These are phyloP conservation scores for Bagarius yarrelli DNA, from an alignment of 2,113 vertebrate genomes.

Conservation along the genomic window DNA sequence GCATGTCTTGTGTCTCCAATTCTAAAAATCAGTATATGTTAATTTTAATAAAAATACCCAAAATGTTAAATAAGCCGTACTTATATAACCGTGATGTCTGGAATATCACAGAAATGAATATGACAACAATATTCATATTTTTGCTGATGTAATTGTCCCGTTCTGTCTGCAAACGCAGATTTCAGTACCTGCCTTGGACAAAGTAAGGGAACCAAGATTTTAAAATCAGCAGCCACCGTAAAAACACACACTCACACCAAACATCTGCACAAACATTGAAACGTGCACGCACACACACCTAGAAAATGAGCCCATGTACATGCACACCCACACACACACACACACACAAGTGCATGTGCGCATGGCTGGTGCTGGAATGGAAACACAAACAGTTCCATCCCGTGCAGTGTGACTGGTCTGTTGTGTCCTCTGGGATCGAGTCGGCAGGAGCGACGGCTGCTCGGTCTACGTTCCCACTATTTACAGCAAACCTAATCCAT, in stretches of 20 bases:
- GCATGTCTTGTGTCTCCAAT: too few species aligned
- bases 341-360: not conserved
- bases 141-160: too few species aligned
- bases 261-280: not conserved
- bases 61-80: too few species aligned
- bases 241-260: too few species aligned
- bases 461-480: conserved; percentile 15
- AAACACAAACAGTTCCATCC: conserved; percentile 30
- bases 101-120: too few species aligned
- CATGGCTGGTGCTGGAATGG: conserved; percentile 8
- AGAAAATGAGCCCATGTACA: not conserved
- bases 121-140: too few species aligned
- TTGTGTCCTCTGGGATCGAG: conserved; percentile 8
- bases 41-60: too few species aligned
- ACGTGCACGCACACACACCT: not conserved
- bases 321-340: conserved; percentile 6
- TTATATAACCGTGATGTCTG: too few species aligned
- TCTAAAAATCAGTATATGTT: too few species aligned
- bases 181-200: not conserved
- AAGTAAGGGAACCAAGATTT: conserved; percentile 3
- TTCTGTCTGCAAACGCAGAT: too few species aligned
- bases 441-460: conserved; percentile 9
- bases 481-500: not conserved
- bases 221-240: not conserved
- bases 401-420: conserved; percentile 13